phyloP scores from a whole-genome alignment of 2,113 vertebrate species.

The Nanorana parkeri region DNA sequence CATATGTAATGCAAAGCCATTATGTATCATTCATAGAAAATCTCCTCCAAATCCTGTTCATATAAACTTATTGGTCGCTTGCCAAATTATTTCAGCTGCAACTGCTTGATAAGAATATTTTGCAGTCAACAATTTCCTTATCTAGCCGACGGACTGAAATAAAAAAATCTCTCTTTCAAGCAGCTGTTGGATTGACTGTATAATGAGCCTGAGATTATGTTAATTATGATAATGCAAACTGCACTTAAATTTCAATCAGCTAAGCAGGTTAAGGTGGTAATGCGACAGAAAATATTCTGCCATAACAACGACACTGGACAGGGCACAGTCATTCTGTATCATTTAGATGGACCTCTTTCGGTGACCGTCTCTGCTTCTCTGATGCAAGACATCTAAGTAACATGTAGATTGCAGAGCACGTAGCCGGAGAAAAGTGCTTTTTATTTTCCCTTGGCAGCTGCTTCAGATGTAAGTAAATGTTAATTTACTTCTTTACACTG shows the following conservation, averaged over 20 bases:
- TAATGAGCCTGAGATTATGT: slow-evolving; percentile 67
- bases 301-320: background rate
- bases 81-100: slow-evolving; percentile 29
- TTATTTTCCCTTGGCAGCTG: background rate
- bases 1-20: slow-evolving; percentile 44
- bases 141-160: slow-evolving; percentile 58
- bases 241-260: slow-evolving; percentile 64
- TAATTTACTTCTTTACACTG: slow-evolving; percentile 13
- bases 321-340: background rate
- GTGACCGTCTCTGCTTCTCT: background rate
- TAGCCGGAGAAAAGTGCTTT: background rate
- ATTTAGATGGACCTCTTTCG: background rate
- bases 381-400: background rate
- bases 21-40: slow-evolving; percentile 19
- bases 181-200: slow-evolving; percentile 62
- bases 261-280: slow-evolving; percentile 47
- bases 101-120: slow-evolving; percentile 33
- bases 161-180: slow-evolving; percentile 59
- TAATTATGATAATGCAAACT: slow-evolving; percentile 67
- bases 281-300: slow-evolving; percentile 38
- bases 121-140: slow-evolving; percentile 12
- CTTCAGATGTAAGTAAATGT: slow-evolving; percentile 4
- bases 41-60: slow-evolving; percentile 21
- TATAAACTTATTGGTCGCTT: background rate
- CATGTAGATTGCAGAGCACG: background rate